Percentiles rank a stretch among this genome's conserved stretches.
Conservation (phyloP, 2,888 invertebrate species). For the Sycophila texana region DNA sequence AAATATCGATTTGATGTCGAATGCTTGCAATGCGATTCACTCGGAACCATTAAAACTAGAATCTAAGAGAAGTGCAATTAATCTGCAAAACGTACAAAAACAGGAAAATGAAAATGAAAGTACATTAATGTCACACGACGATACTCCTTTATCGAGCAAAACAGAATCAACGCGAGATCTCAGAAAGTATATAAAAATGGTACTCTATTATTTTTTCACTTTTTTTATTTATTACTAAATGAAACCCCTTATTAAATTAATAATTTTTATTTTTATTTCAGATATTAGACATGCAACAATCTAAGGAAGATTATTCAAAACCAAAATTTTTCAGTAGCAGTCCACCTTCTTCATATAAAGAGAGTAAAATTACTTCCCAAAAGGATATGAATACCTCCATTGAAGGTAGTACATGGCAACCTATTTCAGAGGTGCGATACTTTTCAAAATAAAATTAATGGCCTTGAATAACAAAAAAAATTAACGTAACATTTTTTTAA, state of each 20-base stretch:
- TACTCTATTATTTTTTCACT: conserved; percentile 59
- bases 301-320: conserved; percentile 63
- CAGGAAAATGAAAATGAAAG: conserved; percentile 66
- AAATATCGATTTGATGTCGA: conserved; percentile 64
- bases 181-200: conserved; percentile 77
- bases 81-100: conserved; percentile 54
- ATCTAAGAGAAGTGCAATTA: conserved; percentile 56
- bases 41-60: conserved; percentile 65
- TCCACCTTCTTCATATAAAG: conserved; percentile 66
- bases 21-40: conserved; percentile 62
- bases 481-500: background rate
- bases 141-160: conserved; percentile 72
- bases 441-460: background rate
- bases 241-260: conserved; percentile 20
- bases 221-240: conserved; percentile 11
- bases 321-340: conserved; percentile 60
- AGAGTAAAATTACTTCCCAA: conserved; percentile 69
- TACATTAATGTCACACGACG: conserved; percentile 67
- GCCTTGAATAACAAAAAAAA: background rate
- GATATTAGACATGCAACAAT: conserved; percentile 72
- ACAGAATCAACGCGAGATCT: conserved; percentile 74
- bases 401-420: conserved; percentile 69
- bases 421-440: conserved; percentile 63
- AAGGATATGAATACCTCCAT: conserved; percentile 68
- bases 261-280: conserved; percentile 54